Conservation (phyloP, 2,888 invertebrate species). For the Cremastinae sp. region DNA sequence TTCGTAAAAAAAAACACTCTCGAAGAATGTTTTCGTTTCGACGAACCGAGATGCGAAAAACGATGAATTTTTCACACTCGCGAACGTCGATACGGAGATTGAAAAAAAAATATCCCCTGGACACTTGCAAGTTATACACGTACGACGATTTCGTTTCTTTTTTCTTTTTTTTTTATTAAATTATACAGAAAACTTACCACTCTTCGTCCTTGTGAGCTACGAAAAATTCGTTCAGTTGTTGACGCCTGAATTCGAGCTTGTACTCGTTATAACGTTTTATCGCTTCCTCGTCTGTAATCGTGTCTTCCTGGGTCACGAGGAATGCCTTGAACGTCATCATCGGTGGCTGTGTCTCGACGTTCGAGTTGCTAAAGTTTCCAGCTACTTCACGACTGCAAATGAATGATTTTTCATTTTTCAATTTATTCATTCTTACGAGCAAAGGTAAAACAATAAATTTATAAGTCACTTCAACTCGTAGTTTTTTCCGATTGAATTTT, state of each 20-base stretch:
- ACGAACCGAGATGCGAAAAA: constrained; percentile 53
- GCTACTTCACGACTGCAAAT: constrained; percentile 76
- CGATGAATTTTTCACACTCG: constrained; percentile 34
- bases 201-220: constrained; percentile 99
- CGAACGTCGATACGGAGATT: constrained; percentile 43
- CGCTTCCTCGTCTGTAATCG: constrained; percentile 98
- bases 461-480: neutral
- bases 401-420: too few relatives aligned
- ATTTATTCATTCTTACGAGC: too few relatives aligned
- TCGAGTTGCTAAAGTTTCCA: constrained; percentile 78
- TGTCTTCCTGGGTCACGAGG: constrained; percentile 97
- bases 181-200: constrained; percentile 88
- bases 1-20: constrained; percentile 5
- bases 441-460: constrained; percentile 7
- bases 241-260: constrained; percentile 97
- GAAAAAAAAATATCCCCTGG: constrained; percentile 1
- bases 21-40: constrained; percentile 28
- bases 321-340: constrained; percentile 99
- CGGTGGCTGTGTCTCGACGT: constrained; percentile 91
- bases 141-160: neutral
- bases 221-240: constrained; percentile 99
- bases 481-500: neutral
- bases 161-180: neutral
- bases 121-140: neutral
- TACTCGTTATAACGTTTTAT: constrained; percentile 98